These are phyloP conservation scores for Acomys russatus DNA, from an alignment of 2,797 vertebrate species.

Conservation along the genomic window DNA sequence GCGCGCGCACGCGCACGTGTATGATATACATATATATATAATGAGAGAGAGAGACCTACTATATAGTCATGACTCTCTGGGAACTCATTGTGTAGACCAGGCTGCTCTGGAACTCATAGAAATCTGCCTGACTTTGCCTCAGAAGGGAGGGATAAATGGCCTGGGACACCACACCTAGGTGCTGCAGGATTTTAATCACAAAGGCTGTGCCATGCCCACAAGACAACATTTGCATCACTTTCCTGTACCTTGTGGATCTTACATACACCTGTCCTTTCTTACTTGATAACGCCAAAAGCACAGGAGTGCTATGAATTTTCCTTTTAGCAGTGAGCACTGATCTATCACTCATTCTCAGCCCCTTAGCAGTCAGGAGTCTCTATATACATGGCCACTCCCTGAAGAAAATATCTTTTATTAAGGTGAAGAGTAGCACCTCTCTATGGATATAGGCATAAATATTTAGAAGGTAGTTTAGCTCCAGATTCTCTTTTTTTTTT, in stretches of 20 bases:
- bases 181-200: neutral
- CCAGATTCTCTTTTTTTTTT: neutral
- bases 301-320: neutral
- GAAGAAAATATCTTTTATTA: neutral
- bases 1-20: no score
- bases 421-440: neutral
- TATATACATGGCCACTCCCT: neutral
- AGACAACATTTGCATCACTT: neutral
- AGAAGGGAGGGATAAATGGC: neutral
- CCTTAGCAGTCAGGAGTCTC: neutral
- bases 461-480: neutral
- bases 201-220: neutral
- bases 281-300: neutral
- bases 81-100: neutral
- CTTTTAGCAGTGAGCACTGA: neutral
- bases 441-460: neutral
- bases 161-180: neutral
- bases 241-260: neutral
- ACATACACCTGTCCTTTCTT: neutral
- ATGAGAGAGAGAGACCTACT: neutral
- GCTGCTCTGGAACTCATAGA: neutral
- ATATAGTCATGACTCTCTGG: neutral
- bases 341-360: neutral
- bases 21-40: no score
- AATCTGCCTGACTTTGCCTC: neutral